Evolutionary conservation across 2,113 vertebrate genomes (phyloP), one percentile per base, ranked within the genome.

Genomic region (Gulo gulo): DNA sequence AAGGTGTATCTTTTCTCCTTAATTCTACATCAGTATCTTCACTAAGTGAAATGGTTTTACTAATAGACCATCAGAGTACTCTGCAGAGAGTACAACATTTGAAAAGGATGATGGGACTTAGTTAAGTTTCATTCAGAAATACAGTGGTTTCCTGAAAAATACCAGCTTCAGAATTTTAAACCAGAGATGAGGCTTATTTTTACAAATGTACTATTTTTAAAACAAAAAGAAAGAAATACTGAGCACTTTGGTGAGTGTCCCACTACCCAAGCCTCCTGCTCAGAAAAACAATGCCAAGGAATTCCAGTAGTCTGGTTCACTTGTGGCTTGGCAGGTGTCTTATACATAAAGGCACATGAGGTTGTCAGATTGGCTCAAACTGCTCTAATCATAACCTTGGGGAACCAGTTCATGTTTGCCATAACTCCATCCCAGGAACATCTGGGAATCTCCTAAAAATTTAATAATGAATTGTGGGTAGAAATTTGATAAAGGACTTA

Each of bases 321-420:
- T 98, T 97, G 98, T 98, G 98, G 95, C 61, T 98, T 98, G 98
- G 98, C 97, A 98, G 98, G 97, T 98, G 98, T 97, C 98, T 98
- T 97, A 88, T 84, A 96, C 96, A 97, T 97, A 98, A 98, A 98
- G 81, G 89, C 96, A 91, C 87, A 97, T 81, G 88, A 98, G 74
- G 90, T 98, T 97, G 96, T 98, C 97, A 98, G 94, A 97, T 90
- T 96, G 97, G 95, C 97, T 98, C 98, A 96, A 98, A 93, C 91
- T 97, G 82, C 90, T 98, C 97, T 96, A 31, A 97, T 98, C 98
- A 97, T 82, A 98, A 97, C 95, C 95, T 97, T 94, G 88, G 83
- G 95, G 86, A 96, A 96, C 92, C 95, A 97, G 94, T 97, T 98
- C 97, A 97, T 98, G 96, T 98, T 98, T 98, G 98, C 97, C 93